Evolutionary conservation across 2,797 vertebrate species (phyloP).

Genomic region (Gorsachius magnificus): DNA sequence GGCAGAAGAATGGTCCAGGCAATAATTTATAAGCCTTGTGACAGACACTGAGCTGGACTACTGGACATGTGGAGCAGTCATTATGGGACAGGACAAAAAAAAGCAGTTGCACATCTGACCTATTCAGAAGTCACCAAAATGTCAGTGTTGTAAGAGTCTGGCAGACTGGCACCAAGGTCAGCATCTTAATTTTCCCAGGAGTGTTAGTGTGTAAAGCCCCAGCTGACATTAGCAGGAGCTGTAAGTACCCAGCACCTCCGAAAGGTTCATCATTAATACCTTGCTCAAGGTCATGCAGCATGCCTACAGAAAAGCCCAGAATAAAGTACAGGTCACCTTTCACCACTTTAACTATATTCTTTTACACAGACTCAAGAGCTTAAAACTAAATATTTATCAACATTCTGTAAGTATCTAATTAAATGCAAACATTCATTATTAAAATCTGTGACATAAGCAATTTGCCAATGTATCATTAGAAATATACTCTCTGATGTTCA

Average conservation of each 20-base stretch:
- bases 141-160: not conserved
- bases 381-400: not conserved
- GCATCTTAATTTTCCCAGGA: not conserved
- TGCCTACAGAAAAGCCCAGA: not conserved
- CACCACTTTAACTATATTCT: not conserved
- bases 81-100: not conserved
- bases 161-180: not conserved
- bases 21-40: not conserved
- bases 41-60: not conserved
- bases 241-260: not conserved
- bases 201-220: not conserved
- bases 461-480: not conserved
- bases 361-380: not conserved
- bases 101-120: slow-evolving; percentile 31
- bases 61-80: not conserved
- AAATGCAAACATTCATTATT: not conserved
- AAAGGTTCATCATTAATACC: slow-evolving; percentile 14
- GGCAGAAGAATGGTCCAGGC: not conserved
- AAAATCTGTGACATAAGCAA: slow-evolving; percentile 24
- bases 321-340: not conserved
- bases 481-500: slow-evolving; percentile 34
- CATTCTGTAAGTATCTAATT: not conserved
- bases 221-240: not conserved
- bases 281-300: slow-evolving; percentile 33
- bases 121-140: slow-evolving; percentile 14